Conservation (phyloP, 1,140 invertebrate genomes). For the Mizuhopecten yessoensis region DNA sequence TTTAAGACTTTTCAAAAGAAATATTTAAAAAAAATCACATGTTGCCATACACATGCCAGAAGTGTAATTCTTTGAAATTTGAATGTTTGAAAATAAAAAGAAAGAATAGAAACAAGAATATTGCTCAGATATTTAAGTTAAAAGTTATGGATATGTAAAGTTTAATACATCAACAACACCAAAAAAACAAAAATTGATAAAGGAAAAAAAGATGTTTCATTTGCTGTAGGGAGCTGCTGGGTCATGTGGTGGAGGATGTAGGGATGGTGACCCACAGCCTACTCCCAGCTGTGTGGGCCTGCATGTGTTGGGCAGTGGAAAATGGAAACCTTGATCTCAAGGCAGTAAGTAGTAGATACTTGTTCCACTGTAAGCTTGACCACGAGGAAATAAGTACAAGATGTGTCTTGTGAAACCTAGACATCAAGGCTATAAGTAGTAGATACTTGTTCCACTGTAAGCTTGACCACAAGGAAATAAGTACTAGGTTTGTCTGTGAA, state of each 20-base stretch:
- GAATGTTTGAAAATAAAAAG: no score
- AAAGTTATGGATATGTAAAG: no score
- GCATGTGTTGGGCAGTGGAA: constrained; percentile 71
- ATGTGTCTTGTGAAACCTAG: constrained; percentile 56
- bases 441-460: neutral
- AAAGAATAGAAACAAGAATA: no score
- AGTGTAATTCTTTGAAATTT: no score
- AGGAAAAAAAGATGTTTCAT: no score
- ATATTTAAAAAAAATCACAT: no score
- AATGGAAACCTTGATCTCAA: constrained; percentile 72
- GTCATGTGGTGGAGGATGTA: constrained; percentile 57
- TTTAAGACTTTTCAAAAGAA: no score
- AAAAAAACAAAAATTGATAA: no score
- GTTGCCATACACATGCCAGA: no score
- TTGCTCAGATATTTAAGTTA: no score
- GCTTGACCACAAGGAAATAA: neutral
- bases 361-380: neutral
- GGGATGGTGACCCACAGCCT: constrained; percentile 50
- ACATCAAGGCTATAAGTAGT: constrained; percentile 64
- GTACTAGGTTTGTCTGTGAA: constrained; percentile 34
- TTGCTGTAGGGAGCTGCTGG: constrained; percentile 66
- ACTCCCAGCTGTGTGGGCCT: constrained; percentile 61
- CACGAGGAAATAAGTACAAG: neutral
- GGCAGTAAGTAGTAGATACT: neutral
- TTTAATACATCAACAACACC: no score